Evolutionary conservation across 2,888 invertebrate genomes (phyloP).

Genomic region (Dicranocentrus wangi): DNA sequence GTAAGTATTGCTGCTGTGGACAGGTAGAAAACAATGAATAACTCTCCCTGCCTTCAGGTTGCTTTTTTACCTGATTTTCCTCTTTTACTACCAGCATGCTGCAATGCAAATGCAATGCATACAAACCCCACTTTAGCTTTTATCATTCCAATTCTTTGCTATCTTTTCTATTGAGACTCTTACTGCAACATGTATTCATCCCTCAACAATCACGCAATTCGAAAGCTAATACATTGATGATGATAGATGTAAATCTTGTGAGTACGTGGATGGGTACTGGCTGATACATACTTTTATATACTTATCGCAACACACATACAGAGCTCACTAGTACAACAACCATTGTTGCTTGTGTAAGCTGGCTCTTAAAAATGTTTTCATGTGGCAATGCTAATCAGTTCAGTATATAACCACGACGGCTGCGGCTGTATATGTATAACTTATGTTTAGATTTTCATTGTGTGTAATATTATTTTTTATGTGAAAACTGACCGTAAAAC

Average conservation of each 20-base stretch:
- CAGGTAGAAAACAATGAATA: constrained; percentile 27
- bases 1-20: not conserved
- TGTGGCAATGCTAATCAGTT: constrained; percentile 1
- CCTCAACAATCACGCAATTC: constrained; percentile 21
- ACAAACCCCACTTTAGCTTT: no score
- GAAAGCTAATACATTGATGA: not conserved
- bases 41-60: constrained; percentile 42
- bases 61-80: not conserved
- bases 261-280: not conserved
- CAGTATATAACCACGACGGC: not conserved
- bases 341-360: no score
- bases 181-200: constrained; percentile 34
- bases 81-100: not conserved
- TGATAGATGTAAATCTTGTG: not conserved
- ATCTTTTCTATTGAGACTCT: constrained; percentile 2
- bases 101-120: not conserved
- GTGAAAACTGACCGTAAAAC: not conserved
- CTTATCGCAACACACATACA: not conserved
- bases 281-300: not conserved
- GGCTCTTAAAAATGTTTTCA: not conserved
- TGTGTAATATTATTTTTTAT: not conserved
- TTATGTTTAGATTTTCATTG: constrained; percentile 10
- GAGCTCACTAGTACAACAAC: no score
- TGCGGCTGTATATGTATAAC: not conserved
- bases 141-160: no score